phyloP scores from a whole-genome alignment of 1,140 invertebrate species.

The Charaxes varanes region DNA sequence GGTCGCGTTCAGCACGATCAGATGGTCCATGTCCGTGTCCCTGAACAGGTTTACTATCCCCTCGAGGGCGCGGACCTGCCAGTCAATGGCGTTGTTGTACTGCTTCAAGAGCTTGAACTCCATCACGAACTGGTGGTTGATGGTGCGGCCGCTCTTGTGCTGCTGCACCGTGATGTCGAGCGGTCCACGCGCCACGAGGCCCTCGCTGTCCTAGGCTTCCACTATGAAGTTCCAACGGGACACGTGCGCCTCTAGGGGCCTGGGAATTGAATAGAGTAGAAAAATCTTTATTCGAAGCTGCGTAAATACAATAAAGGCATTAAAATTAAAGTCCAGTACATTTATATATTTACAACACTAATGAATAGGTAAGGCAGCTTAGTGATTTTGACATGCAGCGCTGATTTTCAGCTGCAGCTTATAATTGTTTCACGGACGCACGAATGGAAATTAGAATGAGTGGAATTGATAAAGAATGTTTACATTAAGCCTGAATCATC shows the following conservation, averaged over 20 bases:
- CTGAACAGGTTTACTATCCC: constrained; percentile 81
- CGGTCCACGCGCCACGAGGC: constrained; percentile 79
- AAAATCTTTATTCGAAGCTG: too few species aligned
- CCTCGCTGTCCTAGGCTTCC: constrained; percentile 85
- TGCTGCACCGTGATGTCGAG: constrained; percentile 89
- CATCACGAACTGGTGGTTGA: constrained; percentile 89
- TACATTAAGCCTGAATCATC: too few species aligned
- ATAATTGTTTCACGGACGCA: too few species aligned
- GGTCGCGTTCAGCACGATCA: constrained; percentile 80
- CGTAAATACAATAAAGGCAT: too few species aligned
- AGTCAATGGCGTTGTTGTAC: constrained; percentile 79
- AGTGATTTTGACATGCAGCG: too few species aligned
- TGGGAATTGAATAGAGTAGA: too few species aligned
- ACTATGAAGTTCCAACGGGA: constrained; percentile 89
- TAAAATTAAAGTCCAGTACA: too few species aligned
- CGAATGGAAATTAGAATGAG: too few species aligned
- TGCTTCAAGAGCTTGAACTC: constrained; percentile 76
- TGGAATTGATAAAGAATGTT: too few species aligned
- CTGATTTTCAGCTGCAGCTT: too few species aligned
- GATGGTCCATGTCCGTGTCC: constrained; percentile 79
- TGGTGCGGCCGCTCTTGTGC: constrained; percentile 82
- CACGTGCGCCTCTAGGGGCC: constrained; percentile 88
- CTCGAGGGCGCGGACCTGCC: constrained; percentile 81
- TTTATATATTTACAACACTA: too few species aligned
- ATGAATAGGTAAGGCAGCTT: too few species aligned